A percentile compares a stretch with the other conserved stretches of the same genome.
Evolutionary conservation across 2,888 invertebrate species (phyloP).

Genomic region (Eilema sororculum): DNA sequence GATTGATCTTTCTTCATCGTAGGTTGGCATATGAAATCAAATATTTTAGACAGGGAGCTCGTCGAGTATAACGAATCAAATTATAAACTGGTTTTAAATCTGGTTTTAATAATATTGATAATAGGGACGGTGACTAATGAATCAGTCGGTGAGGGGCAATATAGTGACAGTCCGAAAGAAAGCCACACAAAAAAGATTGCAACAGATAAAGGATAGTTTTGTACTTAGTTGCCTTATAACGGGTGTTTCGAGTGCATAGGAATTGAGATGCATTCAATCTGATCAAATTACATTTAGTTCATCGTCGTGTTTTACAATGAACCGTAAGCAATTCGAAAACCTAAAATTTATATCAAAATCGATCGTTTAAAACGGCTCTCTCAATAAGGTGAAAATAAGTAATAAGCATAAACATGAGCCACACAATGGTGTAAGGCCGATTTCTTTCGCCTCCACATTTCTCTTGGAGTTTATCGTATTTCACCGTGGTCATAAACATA

Average conservation of each 20-base stretch:
- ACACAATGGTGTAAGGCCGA: conserved; percentile 79
- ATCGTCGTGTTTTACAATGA: conserved; percentile 54
- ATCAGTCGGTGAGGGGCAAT: conserved; percentile 57
- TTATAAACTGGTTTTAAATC: conserved; percentile 69
- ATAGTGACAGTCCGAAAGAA: conserved; percentile 52
- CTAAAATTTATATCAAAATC: conserved; percentile 67
- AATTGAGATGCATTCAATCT: conserved; percentile 49
- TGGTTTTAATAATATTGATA: conserved; percentile 69
- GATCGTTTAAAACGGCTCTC: conserved; percentile 70
- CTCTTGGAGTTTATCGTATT: conserved; percentile 82
- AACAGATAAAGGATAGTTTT: conserved; percentile 38
- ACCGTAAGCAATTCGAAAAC: conserved; percentile 57
- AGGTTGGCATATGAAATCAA: conserved; percentile 45
- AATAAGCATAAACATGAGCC: conserved; percentile 83
- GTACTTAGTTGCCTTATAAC: conserved; percentile 40
- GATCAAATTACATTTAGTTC: conserved; percentile 36
- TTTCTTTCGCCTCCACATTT: conserved; percentile 84
- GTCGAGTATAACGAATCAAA: conserved; percentile 60
- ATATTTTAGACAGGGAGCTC: conserved; percentile 49
- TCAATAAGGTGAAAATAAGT: conserved; percentile 83
- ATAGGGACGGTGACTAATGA: conserved; percentile 65
- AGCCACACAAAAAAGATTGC: conserved; percentile 45
- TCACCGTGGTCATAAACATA: conserved; percentile 81
- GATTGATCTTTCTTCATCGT: conserved; percentile 48
- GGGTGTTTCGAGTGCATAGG: conserved; percentile 46